Percentiles rank a stretch among this genome's conserved stretches.
Conservation (phyloP, 2,797 vertebrate genomes). For the Pitangus sulphuratus region DNA sequence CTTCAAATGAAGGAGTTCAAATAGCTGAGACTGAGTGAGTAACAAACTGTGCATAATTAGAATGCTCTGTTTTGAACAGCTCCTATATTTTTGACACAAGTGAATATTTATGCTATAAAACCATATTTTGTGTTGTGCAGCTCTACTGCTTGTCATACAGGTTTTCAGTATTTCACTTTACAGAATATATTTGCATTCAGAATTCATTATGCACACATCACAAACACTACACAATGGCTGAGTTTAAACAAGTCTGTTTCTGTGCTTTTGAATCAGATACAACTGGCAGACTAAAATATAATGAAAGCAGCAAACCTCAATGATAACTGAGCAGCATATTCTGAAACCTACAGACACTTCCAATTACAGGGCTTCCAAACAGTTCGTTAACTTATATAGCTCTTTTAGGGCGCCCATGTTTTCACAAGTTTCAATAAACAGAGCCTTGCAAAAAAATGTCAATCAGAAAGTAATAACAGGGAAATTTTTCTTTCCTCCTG, state of each 20-base stretch:
- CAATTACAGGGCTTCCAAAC: conserved; percentile 38
- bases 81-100: conserved; percentile 30
- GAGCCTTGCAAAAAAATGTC: not conserved
- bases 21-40: not conserved
- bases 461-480: not conserved
- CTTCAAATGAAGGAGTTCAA: conserved; percentile 29
- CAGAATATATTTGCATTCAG: conserved; percentile 57
- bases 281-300: conserved; percentile 44
- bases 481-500: not conserved
- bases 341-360: conserved; percentile 23
- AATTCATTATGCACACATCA: conserved; percentile 60
- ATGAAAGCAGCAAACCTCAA: conserved; percentile 35
- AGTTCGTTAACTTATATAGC: not conserved
- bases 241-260: conserved; percentile 64
- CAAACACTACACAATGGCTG: conserved; percentile 54
- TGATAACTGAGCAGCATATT: conserved; percentile 13
- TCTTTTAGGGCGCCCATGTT: not conserved
- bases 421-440: not conserved
- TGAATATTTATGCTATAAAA: conserved; percentile 58
- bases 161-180: conserved; percentile 50
- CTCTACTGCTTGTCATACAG: conserved; percentile 53
- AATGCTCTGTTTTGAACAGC: conserved; percentile 39
- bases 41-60: conserved; percentile 58
- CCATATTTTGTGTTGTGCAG: conserved; percentile 52
- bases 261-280: conserved; percentile 53